phyloP scores from a whole-genome alignment of 2,888 invertebrate species.

The Protophormia terraenovae region DNA sequence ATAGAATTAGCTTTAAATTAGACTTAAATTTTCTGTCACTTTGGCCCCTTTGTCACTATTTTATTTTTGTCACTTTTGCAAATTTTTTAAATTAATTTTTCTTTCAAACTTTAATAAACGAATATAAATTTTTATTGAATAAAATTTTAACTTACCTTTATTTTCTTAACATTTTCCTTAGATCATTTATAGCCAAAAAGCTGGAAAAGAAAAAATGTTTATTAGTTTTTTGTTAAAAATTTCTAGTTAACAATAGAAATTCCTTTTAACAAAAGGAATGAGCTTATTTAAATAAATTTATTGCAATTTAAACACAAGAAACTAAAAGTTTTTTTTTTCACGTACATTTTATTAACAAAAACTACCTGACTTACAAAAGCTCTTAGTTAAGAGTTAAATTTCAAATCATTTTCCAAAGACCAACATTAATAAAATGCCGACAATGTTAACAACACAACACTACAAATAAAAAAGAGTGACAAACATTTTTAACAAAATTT shows the following conservation, averaged over 20 bases:
- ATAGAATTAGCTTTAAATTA: too few species aligned
- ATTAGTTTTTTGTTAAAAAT: background rate
- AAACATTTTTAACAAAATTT: background rate
- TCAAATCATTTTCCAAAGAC: background rate
- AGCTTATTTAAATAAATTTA: constrained; percentile 12
- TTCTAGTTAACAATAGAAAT: constrained; percentile 55
- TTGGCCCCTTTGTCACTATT: too few species aligned
- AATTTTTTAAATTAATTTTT: too few species aligned
- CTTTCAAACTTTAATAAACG: too few species aligned
- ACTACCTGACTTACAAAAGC: constrained; percentile 31
- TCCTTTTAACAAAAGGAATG: constrained; percentile 1
- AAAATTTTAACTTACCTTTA: constrained; percentile 24
- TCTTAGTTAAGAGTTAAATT: background rate
- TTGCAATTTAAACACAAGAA: background rate
- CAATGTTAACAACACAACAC: constrained; percentile 57
- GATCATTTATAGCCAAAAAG: background rate
- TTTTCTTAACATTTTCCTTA: background rate
- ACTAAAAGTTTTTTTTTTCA: background rate
- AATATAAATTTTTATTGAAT: too few species aligned
- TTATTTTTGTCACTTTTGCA: too few species aligned
- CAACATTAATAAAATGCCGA: constrained; percentile 58
- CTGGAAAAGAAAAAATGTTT: constrained; percentile 24
- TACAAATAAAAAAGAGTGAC: background rate
- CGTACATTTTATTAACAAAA: too few species aligned
- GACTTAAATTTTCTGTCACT: too few species aligned